phyloP scores from a whole-genome alignment of 2,113 vertebrate species.

The Osmerus mordax region DNA sequence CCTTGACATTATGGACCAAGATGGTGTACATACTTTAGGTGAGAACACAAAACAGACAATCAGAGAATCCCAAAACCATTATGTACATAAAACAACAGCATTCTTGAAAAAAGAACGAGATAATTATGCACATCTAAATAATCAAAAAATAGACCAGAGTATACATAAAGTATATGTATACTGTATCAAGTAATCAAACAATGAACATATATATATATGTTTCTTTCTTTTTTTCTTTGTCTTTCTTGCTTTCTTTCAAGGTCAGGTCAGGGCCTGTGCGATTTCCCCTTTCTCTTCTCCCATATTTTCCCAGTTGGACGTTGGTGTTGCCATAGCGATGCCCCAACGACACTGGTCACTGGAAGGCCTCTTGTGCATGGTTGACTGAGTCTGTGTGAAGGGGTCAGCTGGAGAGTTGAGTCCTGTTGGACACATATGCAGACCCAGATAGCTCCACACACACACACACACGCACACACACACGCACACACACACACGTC shows the following conservation, averaged over 20 bases:
- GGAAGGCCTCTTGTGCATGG: constrained; percentile 19
- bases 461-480: background rate
- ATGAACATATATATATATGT: background rate
- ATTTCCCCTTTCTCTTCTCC: constrained; percentile 27
- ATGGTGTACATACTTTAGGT: no score
- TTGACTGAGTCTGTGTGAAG: constrained; percentile 29
- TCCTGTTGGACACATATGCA: constrained; percentile 14
- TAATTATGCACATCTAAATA: no score
- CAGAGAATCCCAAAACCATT: no score
- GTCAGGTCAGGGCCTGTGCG: constrained; percentile 45
- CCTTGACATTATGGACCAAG: no score
- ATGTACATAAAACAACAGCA: no score
- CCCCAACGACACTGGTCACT: constrained; percentile 47
- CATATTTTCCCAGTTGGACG: constrained; percentile 11
- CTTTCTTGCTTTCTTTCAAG: constrained; percentile 19
- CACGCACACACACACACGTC: background rate
- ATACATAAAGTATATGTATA: no score
- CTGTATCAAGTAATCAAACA: no score
- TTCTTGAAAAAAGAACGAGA: no score
- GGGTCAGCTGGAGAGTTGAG: constrained; percentile 35
- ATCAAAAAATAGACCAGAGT: no score
- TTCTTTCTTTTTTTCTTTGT: background rate
- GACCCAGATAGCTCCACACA: background rate
- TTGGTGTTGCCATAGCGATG: constrained; percentile 38
- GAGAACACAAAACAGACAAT: no score